These are phyloP conservation scores for Mantis religiosa DNA, from an alignment of 2,888 invertebrate species.

Conservation along the genomic window DNA sequence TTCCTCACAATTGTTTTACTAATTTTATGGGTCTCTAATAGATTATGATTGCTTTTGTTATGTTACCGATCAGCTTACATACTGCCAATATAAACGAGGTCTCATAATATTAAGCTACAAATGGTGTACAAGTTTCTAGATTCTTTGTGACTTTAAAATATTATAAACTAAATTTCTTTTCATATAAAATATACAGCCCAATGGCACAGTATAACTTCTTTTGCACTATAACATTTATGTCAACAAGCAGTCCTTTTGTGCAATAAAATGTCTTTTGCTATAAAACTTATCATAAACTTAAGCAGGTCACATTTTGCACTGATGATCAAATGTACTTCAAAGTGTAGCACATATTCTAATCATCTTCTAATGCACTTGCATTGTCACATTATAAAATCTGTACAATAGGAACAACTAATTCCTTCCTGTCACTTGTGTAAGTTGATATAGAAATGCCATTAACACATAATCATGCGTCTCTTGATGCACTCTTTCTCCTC, in stretches of 20 bases:
- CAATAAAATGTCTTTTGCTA: background rate
- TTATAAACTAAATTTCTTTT: slow-evolving; percentile 11
- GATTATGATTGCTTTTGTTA: background rate
- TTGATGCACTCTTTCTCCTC: no score
- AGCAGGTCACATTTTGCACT: background rate
- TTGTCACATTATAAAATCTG: background rate
- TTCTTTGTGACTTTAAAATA: slow-evolving; percentile 1
- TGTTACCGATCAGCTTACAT: background rate
- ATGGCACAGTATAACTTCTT: slow-evolving; percentile 27
- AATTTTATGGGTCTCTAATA: background rate
- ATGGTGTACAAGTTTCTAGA: background rate
- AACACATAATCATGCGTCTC: no score
- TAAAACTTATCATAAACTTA: background rate
- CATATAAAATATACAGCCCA: slow-evolving; percentile 25
- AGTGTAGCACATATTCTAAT: background rate
- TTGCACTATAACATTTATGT: slow-evolving; percentile 17
- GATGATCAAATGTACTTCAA: background rate
- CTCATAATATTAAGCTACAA: background rate
- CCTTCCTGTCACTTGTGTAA: background rate
- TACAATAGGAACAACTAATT: background rate
- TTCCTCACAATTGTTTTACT: no score
- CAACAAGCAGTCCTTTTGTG: background rate
- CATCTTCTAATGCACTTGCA: background rate
- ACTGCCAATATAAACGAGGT: background rate
- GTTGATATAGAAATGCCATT: no score